Evolutionary conservation across 1,140 invertebrate genomes (phyloP), one percentile per base, ranked within the genome.

Genomic region (Zophobas atratus): DNA sequence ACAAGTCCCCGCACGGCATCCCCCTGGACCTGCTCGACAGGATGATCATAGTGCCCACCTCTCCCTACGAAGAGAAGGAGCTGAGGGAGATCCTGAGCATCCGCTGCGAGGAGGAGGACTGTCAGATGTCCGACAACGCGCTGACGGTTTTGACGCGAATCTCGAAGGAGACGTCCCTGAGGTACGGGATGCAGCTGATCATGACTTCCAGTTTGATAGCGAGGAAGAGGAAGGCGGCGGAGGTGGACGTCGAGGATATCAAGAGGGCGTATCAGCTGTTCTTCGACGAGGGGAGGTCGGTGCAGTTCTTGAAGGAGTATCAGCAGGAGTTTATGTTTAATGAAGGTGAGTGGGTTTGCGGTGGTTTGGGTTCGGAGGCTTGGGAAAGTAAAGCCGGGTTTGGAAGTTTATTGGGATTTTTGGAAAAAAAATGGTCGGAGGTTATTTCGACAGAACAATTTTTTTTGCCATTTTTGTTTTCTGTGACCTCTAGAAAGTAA

Each of bases 181-280:
- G 98, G 81, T 99, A 99, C 87, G 95, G 97, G n/a, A 99, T 99
- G 87, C 98, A 99, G 85, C 90, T 99, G 2, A 99, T 99, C 80
- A 98, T 97, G 46, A 96, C 97, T 0, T 95, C 98, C 0, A 95
- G 94, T 84, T 90, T 99, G 34, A 95, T 99, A 41, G 93, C 96
- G 74, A 90, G 91, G 38, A 91, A 90, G 88, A 91, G 88, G 79
- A 99, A 98, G 89, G 94, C 95, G 2, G 92, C 91, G 2, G 94
- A 96, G 89, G 94, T 94, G 96, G 8, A 93, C 89, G 94, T 97
- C 32, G 95, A 96, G 60, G 98, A 99, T 85, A 93, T 99, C 0
- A 98, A 97, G 87, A 92, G 96, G 81, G 98, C 98, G 0, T 99
- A 99, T 87, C 93, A 93, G 0, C 84, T 99, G 46, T 99, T 99